Evolutionary conservation across 2,888 invertebrate genomes (phyloP).

Genomic region (Ypsolopha sequella): DNA sequence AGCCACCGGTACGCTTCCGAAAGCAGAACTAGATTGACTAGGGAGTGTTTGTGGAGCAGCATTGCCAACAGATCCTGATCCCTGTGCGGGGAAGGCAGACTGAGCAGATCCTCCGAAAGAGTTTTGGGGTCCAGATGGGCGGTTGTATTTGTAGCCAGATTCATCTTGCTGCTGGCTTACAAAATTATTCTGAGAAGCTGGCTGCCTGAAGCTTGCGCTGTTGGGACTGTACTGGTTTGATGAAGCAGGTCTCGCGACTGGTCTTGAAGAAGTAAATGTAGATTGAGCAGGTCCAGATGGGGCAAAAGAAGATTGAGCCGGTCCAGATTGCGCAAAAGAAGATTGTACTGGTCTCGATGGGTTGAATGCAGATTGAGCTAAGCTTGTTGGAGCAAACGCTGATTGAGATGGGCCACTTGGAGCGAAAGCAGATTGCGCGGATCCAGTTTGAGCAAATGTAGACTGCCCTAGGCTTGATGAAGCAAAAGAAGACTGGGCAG

Average conservation of each 20-base stretch:
- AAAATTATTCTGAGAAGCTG: background rate
- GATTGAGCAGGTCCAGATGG: background rate
- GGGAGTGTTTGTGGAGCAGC: too few relatives aligned
- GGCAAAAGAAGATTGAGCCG: background rate
- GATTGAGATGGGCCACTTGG: background rate
- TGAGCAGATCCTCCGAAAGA: background rate
- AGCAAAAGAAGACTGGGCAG: background rate
- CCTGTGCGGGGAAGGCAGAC: too few relatives aligned
- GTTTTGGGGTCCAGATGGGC: conserved; percentile 6
- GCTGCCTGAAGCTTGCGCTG: background rate
- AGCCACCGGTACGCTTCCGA: too few relatives aligned
- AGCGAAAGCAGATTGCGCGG: background rate
- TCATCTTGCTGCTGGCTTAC: background rate
- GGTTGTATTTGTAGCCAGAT: conserved; percentile 12
- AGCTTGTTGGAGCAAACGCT: background rate
- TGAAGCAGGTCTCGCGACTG: background rate
- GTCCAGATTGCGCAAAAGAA: background rate
- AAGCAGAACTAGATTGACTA: too few relatives aligned
- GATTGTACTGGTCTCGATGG: background rate
- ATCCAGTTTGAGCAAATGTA: background rate
- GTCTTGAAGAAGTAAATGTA: background rate
- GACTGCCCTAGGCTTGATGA: background rate
- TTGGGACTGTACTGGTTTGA: background rate
- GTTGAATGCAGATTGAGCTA: background rate
- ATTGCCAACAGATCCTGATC: too few relatives aligned